These are phyloP conservation scores for Agriotes lineatus DNA, from an alignment of 2,888 invertebrate genomes.

Conservation along the genomic window DNA sequence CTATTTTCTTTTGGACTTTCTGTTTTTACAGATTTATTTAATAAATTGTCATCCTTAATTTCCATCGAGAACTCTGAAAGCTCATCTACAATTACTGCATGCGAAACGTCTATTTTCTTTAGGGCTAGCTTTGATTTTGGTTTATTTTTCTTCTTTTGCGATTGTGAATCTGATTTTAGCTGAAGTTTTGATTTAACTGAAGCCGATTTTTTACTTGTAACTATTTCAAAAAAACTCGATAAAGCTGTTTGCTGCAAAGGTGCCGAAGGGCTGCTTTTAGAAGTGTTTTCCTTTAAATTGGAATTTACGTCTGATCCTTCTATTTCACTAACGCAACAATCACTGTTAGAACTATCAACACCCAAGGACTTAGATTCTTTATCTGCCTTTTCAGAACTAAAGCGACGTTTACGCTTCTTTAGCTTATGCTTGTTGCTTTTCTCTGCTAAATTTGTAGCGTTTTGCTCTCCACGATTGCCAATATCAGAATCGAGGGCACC, in stretches of 20 bases:
- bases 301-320: no score
- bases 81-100: no score
- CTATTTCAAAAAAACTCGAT: slow-evolving; percentile 9
- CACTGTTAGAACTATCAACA: not conserved
- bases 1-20: not conserved
- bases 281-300: not conserved
- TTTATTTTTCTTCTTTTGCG: not conserved
- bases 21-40: not conserved
- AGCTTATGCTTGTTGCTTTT: no score
- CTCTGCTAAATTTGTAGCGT: no score
- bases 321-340: no score
- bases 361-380: no score
- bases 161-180: no score
- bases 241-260: slow-evolving; percentile 13
- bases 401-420: slow-evolving; percentile 55
- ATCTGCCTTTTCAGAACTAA: no score
- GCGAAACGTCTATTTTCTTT: slow-evolving; percentile 1
- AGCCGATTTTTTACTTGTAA: not conserved
- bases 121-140: not conserved
- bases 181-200: no score
- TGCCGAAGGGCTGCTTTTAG: no score
- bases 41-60: not conserved
- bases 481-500: slow-evolving; percentile 12
- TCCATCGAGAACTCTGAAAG: not conserved
- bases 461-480: not conserved